Evolutionary conservation across 2,113 vertebrate species (phyloP).

Genomic region (Macroglossus sobrinus): DNA sequence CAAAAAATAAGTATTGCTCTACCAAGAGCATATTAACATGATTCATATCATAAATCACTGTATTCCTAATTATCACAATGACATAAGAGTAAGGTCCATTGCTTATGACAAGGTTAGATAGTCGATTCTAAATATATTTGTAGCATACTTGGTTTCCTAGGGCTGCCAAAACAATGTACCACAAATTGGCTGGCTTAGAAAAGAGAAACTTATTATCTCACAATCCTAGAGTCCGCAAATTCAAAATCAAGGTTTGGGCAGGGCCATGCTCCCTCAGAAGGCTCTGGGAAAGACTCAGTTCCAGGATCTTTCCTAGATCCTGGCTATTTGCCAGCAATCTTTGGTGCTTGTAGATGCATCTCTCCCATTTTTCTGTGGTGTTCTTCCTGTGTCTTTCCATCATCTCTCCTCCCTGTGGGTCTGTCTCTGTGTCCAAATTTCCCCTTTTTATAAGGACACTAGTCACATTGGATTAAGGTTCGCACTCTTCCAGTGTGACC

Average conservation of each 20-base stretch:
- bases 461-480: not conserved
- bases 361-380: not conserved
- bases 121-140: not conserved
- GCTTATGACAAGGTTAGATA: not conserved
- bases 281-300: too few species aligned
- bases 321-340: not conserved
- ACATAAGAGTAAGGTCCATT: not conserved
- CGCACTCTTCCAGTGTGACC: not conserved
- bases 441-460: not conserved
- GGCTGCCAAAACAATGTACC: not conserved
- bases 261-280: not conserved
- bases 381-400: too few species aligned
- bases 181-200: not conserved
- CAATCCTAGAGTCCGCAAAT: not conserved
- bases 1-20: not conserved
- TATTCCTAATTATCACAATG: not conserved
- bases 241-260: not conserved
- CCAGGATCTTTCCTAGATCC: not conserved
- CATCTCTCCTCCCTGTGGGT: not conserved
- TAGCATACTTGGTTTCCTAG: not conserved
- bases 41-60: not conserved
- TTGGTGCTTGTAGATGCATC: rapidly evolving
- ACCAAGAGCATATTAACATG: not conserved
- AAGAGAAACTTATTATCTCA: not conserved
- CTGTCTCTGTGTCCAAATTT: not conserved